phyloP scores from a whole-genome alignment of 2,113 vertebrate species.

The Hypomesus transpacificus region DNA sequence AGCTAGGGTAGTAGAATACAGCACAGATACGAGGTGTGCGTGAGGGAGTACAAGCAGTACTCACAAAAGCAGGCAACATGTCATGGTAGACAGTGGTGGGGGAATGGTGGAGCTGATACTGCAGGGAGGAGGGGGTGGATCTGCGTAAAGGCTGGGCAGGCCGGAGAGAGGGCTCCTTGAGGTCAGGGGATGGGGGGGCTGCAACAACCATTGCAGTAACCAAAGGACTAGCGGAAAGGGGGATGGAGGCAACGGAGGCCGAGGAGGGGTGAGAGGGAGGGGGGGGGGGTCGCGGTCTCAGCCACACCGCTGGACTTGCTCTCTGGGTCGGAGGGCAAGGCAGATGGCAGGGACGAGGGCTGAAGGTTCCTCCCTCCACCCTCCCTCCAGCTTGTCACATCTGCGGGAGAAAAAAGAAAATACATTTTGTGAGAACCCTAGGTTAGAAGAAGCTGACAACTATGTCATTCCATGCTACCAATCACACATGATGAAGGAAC shows the following conservation, averaged over 20 bases:
- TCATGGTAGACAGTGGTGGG: conserved; percentile 93
- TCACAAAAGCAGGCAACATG: conserved; percentile 98
- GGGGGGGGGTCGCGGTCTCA: conserved; percentile 78
- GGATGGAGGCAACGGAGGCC: conserved; percentile 44
- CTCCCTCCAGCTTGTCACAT: conserved; percentile 99
- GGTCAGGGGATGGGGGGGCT: conserved; percentile 65
- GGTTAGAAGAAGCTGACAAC: too few relatives aligned
- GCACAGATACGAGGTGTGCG: too few relatives aligned
- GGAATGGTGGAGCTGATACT: conserved; percentile 87
- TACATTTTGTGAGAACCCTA: too few relatives aligned
- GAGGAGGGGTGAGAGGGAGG: conserved; percentile 63
- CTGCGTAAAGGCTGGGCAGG: conserved; percentile 85
- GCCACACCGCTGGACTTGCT: conserved; percentile 75
- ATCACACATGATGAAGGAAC: too few relatives aligned
- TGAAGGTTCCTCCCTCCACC: conserved; percentile 96
- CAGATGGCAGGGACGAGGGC: conserved; percentile 81
- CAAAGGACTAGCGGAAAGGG: conserved; percentile 11
- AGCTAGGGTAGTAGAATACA: too few relatives aligned
- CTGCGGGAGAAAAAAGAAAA: conserved; percentile 56
- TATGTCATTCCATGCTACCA: too few relatives aligned
- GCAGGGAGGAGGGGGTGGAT: conserved; percentile 79
- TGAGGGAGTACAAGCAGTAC: conserved; percentile 45
- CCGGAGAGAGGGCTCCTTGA: conserved; percentile 89
- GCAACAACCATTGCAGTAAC: conserved; percentile 32
- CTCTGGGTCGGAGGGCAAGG: conserved; percentile 86